Base-by-base conservation (phyloP, 2,113 vertebrate genomes). In the Platycercus adscitus region DNA sequence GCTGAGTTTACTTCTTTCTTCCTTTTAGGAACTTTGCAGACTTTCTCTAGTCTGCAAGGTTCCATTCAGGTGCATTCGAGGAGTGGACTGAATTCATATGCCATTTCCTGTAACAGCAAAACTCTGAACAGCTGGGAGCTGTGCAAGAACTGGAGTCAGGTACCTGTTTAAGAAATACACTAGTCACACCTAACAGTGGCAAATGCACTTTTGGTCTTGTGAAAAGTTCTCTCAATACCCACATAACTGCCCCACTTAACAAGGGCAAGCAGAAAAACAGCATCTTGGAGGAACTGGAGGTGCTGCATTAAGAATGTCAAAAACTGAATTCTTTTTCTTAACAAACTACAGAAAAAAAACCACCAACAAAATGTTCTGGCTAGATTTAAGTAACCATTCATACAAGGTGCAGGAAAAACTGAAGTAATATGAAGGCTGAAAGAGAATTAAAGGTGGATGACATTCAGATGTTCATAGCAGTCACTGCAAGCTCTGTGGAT, bases 211-310 rank as follows among this genome's bases (percentile, higher is more conserved):
- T 14, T 17, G 26, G 17, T 11, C 35, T 23, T 16, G 39, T 43
- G 26, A 55, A 53, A 44, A 50, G 23, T 13, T 52, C 21, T 58
- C 21, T 70, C 7, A 21, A 13, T 10, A 46, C 6, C 8, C 39
- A 3, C 2, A 1, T 6, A 63, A 47, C 25, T 23, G 25, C 25
- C 8, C 10, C 2, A 1, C 60, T 66, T 49, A 63, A 46, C 0
- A 0, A 84, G 12, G 15, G 15, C 43, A 79, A 69, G 20, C 4
- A 29, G 11, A 43, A 72, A 75, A 24, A 7, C 11, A n/a, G 8
- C 11, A 31, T 37, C 21, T 52, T 7, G 2, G 41, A 39, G 78
- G 81, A 80, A 86, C 1, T 23, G 55, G 31, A 50, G 17, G 10
- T 23, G 9, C 37, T 50, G 28, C 9, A 20, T 17, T n/a, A 52